A percentile compares a stretch with the other conserved stretches of the same genome.
Evolutionary conservation across 2,888 invertebrate genomes (phyloP).

Genomic region (Coleophora deauratella): DNA sequence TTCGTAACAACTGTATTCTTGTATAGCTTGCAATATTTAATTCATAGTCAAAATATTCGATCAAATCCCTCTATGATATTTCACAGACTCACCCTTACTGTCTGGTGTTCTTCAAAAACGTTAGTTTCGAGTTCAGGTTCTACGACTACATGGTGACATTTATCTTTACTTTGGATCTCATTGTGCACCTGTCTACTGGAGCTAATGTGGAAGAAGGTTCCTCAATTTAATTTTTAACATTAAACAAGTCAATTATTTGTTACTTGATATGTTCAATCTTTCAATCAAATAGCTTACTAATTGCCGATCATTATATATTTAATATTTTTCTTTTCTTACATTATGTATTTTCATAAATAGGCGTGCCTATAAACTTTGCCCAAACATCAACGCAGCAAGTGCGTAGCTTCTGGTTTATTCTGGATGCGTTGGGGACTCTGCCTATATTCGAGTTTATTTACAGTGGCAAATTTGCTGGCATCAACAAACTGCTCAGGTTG

Average conservation of each 20-base stretch:
- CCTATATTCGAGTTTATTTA: constrained; percentile 48
- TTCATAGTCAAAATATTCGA: too few relatives aligned
- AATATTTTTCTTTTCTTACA: too few relatives aligned
- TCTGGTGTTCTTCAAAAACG: constrained; percentile 33
- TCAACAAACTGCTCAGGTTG: constrained; percentile 48
- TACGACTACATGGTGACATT: constrained; percentile 41
- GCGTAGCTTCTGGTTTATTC: constrained; percentile 43
- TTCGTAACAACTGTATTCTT: too few relatives aligned
- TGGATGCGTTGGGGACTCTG: constrained; percentile 43
- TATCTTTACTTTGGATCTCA: constrained; percentile 39
- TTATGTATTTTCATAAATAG: constrained; percentile 28
- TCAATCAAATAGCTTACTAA: too few relatives aligned
- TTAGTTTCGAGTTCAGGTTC: constrained; percentile 38
- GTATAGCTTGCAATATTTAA: too few relatives aligned
- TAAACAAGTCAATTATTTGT: too few relatives aligned
- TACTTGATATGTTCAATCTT: too few relatives aligned
- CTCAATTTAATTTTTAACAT: too few relatives aligned
- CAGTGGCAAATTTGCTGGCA: constrained; percentile 43
- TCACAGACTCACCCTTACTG: constrained; percentile 46
- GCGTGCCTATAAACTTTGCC: constrained; percentile 48
- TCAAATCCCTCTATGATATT: too few relatives aligned
- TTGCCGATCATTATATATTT: too few relatives aligned
- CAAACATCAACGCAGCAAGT: constrained; percentile 56
- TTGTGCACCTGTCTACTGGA: constrained; percentile 50
- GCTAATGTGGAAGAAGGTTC: constrained; percentile 57